These are phyloP conservation scores for Abscondita cerata DNA, from an alignment of 2,888 invertebrate species.

Conservation along the genomic window DNA sequence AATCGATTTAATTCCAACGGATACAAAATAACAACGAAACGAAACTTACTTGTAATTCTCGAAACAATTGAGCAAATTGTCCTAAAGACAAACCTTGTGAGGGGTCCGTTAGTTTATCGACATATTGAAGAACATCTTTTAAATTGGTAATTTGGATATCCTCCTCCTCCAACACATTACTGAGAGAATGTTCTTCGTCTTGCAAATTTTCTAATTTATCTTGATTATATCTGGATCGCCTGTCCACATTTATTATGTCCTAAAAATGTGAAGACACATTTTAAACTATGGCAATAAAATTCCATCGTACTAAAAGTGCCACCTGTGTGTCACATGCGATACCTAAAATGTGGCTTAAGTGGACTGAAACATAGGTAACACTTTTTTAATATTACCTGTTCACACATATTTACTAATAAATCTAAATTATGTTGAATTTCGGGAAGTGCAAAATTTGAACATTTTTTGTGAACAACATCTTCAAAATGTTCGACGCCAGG, in stretches of 20 bases:
- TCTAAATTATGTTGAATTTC: conserved; percentile 93
- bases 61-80: conserved; percentile 66
- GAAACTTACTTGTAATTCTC: conserved; percentile 60
- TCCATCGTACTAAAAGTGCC: conserved; percentile 11
- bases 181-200: conserved; percentile 77
- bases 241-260: conserved; percentile 89
- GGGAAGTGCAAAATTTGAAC: conserved; percentile 78
- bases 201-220: conserved; percentile 82
- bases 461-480: conserved; percentile 67
- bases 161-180: conserved; percentile 73
- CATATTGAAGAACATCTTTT: conserved; percentile 70
- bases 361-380: conserved; percentile 8
- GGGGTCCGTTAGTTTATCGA: conserved; percentile 67
- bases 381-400: conserved; percentile 68
- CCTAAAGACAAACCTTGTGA: conserved; percentile 64
- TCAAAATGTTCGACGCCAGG: conserved; percentile 69
- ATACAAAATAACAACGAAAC: conserved; percentile 17
- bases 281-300: conserved; percentile 4
- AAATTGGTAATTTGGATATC: conserved; percentile 75
- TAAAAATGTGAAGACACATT: conserved; percentile 44
- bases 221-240: conserved; percentile 75
- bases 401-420: conserved; percentile 89
- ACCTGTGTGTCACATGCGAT: conserved; percentile 12
- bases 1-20: conserved; percentile 18
- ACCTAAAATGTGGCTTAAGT: conserved; percentile 11